Base-by-base conservation (phyloP, 2,888 invertebrate genomes). In the Nowickia ferox region DNA sequence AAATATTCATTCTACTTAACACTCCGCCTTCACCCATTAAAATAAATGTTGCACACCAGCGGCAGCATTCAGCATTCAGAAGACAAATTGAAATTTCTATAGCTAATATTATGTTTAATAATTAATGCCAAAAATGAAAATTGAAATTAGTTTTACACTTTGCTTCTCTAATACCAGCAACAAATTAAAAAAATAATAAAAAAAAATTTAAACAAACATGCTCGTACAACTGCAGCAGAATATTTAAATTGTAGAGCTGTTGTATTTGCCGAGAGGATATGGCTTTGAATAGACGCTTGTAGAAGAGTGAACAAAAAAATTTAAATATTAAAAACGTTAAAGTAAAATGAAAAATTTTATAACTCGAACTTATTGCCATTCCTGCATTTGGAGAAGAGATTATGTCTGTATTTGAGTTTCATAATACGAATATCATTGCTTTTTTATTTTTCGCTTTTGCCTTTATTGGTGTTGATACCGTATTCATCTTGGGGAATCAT, bases 81-180 rank as follows among this genome's bases (percentile, higher is more conserved):
- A 80, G 82, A 80, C 84, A 86, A 81, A 88, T 87, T 84, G 86
- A 83, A 86, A 84, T 84, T 84, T 77, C 84, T 86, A 74, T 81
- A 77, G 84, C 85, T 80, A 84, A 87, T 84, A 87, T 87, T 87
- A 84, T 87, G 61, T 87, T 88, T 83, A 88, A 88, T 88, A 87
- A 87, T 87, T 88, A 87, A 88, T 85, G 84, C 72, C 78, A 69
- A 61, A 77, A 85, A 75, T 82, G 68, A 81, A 78, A 84, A 84
- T 82, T 86, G 74, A 86, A 86, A 84, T 86, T 65, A 72, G 80
- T 84, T 80, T 86, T 86, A 72, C 84, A 77, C 80, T 74, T 77
- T 76, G 66, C 77, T 44, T 48, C 74, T 48, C 46, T 66, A 55
- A 65, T 48, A 13, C 55, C 65, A 13, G 51, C 22, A 59, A 74